Conservation (phyloP, 2,888 invertebrate genomes). For the Lysandra coridon region DNA sequence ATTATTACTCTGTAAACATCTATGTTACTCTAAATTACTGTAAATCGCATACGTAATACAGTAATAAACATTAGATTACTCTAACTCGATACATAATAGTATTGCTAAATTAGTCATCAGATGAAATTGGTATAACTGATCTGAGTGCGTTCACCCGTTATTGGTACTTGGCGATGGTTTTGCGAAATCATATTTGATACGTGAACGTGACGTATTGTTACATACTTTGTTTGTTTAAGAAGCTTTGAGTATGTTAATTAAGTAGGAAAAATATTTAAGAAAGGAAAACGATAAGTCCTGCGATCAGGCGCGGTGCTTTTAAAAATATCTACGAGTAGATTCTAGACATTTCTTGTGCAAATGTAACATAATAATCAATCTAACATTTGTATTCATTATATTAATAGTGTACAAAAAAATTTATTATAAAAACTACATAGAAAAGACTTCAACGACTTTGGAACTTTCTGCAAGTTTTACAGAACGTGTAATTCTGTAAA, state of each 20-base stretch:
- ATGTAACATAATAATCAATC: no score
- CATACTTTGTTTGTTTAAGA: background rate
- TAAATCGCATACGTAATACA: background rate
- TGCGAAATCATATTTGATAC: conserved; percentile 12
- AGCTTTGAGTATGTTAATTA: background rate
- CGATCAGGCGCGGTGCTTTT: no score
- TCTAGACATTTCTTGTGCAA: no score
- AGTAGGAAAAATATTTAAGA: no score
- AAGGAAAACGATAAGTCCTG: no score
- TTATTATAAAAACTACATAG: background rate
- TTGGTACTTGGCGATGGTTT: conserved; percentile 34
- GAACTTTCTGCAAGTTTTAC: background rate
- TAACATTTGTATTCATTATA: no score
- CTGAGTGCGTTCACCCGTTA: conserved; percentile 38
- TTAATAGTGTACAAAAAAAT: no score
- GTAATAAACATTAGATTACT: background rate
- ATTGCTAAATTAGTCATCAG: conserved; percentile 18
- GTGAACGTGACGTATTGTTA: background rate
- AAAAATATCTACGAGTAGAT: no score
- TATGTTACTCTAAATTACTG: background rate
- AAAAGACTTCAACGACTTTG: background rate
- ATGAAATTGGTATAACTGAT: conserved; percentile 6
- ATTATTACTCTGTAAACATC: no score
- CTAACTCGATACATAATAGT: background rate
- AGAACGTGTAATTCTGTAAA: no score